Base-by-base conservation (phyloP, 2,888 invertebrate species). In the Volucella inanis region DNA sequence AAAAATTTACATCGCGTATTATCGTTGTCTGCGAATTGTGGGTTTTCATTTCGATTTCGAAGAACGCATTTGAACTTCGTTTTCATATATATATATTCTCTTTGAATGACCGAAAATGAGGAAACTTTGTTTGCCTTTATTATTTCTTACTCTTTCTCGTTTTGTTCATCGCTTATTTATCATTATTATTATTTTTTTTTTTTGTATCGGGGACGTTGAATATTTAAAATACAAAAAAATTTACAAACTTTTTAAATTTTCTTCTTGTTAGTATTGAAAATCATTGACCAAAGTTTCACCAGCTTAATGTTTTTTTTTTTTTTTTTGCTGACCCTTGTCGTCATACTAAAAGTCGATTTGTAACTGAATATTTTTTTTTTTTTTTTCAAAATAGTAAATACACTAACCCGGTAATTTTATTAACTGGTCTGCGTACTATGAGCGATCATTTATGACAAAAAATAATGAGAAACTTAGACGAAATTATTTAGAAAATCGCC, bases 51-150 rank as follows among this genome's bases (percentile, higher is more conserved):
- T 67, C 72, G 61, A 74, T 68, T 83, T 74, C 72, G 61, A 57
- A 31, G 50, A 67, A 78, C 47, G 52, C 78, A 79, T 68, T 74
- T 79, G 68, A 74, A 64, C 79, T 68, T 71, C 14, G 39, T 50
- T 49, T 77, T 61, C 11, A 8, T 54, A 59, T 39, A 68, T 68
- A 38, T 50, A 18, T 15, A 18, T 14, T 50, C 0, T 3, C 6
- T 10, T 11, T 59, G 68, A 12, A 31, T 18, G 64, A 31, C 62
- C 39, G 45, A 62, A 83, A 83, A 83, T 79, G 68, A 74, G 74
- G 74, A 83, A 83, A 83, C 68, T 83, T 83, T 79, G 67, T 50
- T 74, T 64, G 61, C 31, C 65, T 72, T 78, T 67, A 65, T 71
- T 71, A 59, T 59, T 67, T 54, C 9, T 14, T 10, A 14, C 45